These are phyloP conservation scores for Pocillopora meandrina DNA, from an alignment of 92 coral and sea anemone genomes.

Conservation along the genomic window DNA sequence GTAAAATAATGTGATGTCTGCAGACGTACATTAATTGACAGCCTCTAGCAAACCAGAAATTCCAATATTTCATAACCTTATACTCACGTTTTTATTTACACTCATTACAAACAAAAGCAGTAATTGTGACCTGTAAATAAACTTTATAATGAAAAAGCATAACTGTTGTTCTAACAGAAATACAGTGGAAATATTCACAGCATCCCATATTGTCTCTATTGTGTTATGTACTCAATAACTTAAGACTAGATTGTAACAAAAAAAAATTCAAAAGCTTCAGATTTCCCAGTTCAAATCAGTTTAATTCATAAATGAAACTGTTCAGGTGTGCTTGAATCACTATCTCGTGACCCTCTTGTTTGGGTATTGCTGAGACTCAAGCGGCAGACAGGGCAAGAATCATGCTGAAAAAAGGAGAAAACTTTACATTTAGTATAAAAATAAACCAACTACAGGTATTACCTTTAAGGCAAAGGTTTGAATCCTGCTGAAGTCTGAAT, in stretches of 20 bases:
- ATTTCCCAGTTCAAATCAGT: not conserved
- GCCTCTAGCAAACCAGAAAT: not conserved
- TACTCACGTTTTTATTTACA: conserved; percentile 32
- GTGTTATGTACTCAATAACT: conserved; percentile 7
- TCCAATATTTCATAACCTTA: conserved; percentile 10
- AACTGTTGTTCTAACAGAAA: not conserved
- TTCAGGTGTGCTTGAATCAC: not conserved
- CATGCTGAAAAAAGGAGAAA: conserved; percentile 71
- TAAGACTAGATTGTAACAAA: not conserved
- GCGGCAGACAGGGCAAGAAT: conserved; percentile 96
- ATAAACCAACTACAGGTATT: not conserved
- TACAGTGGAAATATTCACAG: conserved; percentile 29
- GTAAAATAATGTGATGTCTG: no score
- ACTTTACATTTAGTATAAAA: no score
- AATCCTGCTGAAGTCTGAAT: no score
- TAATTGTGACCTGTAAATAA: not conserved
- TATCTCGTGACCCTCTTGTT: conserved; percentile 55
- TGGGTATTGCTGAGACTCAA: conserved; percentile 75
- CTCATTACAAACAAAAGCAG: conserved; percentile 28
- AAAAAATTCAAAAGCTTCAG: no score
- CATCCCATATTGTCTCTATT: conserved; percentile 4
- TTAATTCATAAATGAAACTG: not conserved
- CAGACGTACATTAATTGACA: no score
- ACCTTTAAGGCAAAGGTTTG: no score
- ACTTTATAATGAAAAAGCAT: not conserved